Conservation (phyloP, 1,140 invertebrate species). For the Archivesica marissinica region DNA sequence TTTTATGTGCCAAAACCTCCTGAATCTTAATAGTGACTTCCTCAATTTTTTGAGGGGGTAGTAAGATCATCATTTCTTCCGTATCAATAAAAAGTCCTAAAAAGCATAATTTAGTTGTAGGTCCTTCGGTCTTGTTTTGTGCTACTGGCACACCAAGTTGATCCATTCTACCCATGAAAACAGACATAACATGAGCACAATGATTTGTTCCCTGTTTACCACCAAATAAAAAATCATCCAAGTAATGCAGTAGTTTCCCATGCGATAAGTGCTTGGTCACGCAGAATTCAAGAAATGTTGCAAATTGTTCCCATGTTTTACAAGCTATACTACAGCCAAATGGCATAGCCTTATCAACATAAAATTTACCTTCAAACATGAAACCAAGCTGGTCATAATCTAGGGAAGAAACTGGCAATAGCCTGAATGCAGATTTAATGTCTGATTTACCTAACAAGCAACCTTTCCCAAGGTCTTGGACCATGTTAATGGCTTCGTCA, state of each 20-base stretch:
- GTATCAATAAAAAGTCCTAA: background rate
- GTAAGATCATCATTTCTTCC: background rate
- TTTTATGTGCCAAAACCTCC: slow-evolving; percentile 1
- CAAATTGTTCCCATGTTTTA: slow-evolving; percentile 6
- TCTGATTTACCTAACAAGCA: background rate
- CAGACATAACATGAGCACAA: background rate
- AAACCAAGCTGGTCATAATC: slow-evolving; percentile 41
- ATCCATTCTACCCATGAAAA: background rate
- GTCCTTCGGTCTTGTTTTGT: slow-evolving; percentile 15
- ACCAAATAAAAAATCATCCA: background rate
- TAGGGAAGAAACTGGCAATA: background rate
- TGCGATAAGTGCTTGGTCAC: background rate
- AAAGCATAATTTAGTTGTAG: background rate
- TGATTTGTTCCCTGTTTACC: background rate
- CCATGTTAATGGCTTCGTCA: background rate
- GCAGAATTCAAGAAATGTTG: background rate
- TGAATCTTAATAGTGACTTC: background rate
- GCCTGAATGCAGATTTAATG: slow-evolving; percentile 17
- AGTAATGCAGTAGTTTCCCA: background rate
- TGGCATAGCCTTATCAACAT: slow-evolving; percentile 3
- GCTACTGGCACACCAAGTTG: background rate
- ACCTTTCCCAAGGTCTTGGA: slow-evolving; percentile 16
- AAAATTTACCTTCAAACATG: background rate
- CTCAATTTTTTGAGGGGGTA: background rate
- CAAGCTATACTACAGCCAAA: slow-evolving; percentile 14